Evolutionary conservation across 2,113 vertebrate species (phyloP), one percentile per base, ranked within the genome.

Genomic region (Laticauda laticaudata): DNA sequence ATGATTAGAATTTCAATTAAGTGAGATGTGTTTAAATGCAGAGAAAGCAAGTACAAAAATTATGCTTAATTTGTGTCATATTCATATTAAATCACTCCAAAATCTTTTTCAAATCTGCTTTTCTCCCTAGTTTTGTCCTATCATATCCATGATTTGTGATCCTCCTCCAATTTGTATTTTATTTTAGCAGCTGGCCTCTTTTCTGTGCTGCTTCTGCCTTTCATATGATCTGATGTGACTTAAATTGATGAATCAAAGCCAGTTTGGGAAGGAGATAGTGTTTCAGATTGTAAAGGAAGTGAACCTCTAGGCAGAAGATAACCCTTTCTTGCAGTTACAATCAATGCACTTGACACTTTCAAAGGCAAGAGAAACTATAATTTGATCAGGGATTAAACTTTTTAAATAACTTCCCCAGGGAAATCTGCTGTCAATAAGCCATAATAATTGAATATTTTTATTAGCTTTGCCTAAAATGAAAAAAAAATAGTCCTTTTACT

Each of bases 311-410:
- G 97, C 98, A 97, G 98, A 98, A 97, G 97, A 97, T 98, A 98
- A 97, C 96, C 97, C 97, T 98, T 98, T 98, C 98, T 98, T 96
- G 97, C 97, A 98, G 98, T 98, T 98, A 97, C 97, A 98, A 98
- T 98, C 98, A 98, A 98, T 98, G 97, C 97, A 97, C 96, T 98
- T 98, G 98, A 98, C 97, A 98, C 98, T 98, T 98, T 98, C 98
- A 99, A 98, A 98, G 98, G 97, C 95, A 94, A 92, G 95, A 97
- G 97, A 98, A 98, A 97, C 97, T 96, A 97, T 96, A 97, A 98
- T 98, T 98, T 98, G 97, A 98, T 98, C 98, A 97, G 96, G 98
- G 98, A 98, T 99, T 99, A 98, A 99, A 98, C 97, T 98, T 98
- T 98, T 98, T 97, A 99, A 98, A 98, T 98, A 98, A 98, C 97